Evolutionary conservation across 2,888 invertebrate species (phyloP).

Genomic region (Stratiomys singularior): DNA sequence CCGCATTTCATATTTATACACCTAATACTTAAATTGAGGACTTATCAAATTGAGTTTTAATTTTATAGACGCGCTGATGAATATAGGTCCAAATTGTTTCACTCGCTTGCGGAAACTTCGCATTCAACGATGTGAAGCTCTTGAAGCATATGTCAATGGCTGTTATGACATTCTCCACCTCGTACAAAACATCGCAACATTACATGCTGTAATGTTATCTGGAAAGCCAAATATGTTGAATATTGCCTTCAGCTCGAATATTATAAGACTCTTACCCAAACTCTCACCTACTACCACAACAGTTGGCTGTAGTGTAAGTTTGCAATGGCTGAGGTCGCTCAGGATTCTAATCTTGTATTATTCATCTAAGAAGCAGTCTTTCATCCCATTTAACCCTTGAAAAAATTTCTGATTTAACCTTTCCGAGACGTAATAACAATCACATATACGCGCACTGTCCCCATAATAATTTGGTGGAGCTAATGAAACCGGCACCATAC

Average conservation of each 20-base stretch:
- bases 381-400: no score
- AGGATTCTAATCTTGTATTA: no score
- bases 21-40: background rate
- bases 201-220: background rate
- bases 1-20: no score
- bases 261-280: background rate
- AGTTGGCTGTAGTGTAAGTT: background rate
- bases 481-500: no score
- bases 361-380: no score
- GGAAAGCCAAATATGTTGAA: background rate
- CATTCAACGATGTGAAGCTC: background rate
- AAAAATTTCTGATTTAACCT: no score
- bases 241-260: background rate
- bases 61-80: background rate
- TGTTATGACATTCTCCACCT: background rate
- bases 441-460: no score
- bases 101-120: background rate
- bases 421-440: no score
- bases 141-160: slow-evolving; percentile 7
- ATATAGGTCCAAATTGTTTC: background rate
- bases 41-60: background rate
- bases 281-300: background rate
- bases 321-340: background rate
- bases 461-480: no score
- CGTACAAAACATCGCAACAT: background rate